Percentiles rank a stretch among this genome's conserved stretches.
phyloP scores from a whole-genome alignment of 2,113 vertebrate genomes.

The Petaurus breviceps region DNA sequence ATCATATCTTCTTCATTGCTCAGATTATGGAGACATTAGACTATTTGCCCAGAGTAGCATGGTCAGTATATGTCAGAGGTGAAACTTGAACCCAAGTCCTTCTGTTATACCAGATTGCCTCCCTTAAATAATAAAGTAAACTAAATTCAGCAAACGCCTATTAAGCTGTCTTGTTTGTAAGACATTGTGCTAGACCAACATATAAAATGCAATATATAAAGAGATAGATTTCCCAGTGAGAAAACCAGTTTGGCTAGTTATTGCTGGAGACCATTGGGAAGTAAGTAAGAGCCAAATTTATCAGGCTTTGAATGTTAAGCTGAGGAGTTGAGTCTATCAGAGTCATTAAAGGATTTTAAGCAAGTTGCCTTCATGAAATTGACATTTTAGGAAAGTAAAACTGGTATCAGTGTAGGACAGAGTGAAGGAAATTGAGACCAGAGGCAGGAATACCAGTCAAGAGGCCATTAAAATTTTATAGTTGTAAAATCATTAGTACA shows the following conservation, averaged over 20 bases:
- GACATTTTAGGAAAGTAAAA: neutral
- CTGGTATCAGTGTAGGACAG: neutral
- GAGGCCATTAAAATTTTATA: neutral
- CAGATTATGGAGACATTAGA: neutral
- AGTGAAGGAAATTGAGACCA: neutral
- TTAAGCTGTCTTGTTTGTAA: neutral
- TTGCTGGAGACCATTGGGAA: neutral
- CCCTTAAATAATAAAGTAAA: neutral
- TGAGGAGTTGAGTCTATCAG: no score
- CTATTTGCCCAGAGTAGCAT: neutral
- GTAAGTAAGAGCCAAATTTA: no score
- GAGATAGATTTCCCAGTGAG: neutral
- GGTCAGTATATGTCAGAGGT: no score
- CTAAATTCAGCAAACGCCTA: neutral
- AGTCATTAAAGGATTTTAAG: no score
- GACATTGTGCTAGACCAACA: neutral
- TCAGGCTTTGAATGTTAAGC: no score
- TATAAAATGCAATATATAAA: neutral
- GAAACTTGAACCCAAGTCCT: neutral
- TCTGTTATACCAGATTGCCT: neutral
- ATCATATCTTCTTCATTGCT: neutral
- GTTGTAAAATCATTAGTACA: neutral
- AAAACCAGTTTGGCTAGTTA: neutral
- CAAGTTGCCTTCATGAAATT: neutral
- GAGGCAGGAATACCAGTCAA: neutral